Evolutionary conservation across 2,797 vertebrate genomes (phyloP).

Genomic region (Semaprochilodus insignis): DNA sequence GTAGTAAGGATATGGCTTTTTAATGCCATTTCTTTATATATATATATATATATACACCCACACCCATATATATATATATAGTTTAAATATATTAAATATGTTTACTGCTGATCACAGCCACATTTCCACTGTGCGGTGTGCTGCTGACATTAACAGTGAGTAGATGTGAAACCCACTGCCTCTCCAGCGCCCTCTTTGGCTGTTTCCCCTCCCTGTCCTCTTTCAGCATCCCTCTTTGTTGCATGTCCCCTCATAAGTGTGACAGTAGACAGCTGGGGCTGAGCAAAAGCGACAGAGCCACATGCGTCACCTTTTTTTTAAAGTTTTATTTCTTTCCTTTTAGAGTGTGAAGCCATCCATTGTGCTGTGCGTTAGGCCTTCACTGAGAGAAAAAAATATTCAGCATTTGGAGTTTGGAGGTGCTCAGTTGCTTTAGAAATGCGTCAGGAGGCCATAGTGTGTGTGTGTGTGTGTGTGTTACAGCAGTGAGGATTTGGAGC

Average conservation of each 20-base stretch:
- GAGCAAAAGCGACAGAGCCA: neutral
- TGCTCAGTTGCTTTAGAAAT: no score
- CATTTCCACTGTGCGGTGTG: neutral
- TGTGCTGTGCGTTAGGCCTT: slow-evolving; percentile 6
- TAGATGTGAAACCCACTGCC: neutral
- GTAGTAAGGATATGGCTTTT: no score
- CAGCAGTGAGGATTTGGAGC: no score
- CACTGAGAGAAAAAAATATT: neutral
- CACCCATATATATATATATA: no score
- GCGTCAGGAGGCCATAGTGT: no score
- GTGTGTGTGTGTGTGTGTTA: no score
- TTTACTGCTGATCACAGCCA: neutral
- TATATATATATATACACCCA: no score
- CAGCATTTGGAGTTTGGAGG: neutral
- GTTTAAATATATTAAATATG: no score
- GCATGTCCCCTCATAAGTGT: neutral
- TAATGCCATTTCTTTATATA: no score
- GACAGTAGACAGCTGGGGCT: neutral
- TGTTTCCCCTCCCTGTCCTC: slow-evolving; percentile 24
- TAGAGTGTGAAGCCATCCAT: neutral
- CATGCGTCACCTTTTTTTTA: neutral
- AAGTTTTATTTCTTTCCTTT: neutral
- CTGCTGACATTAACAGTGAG: slow-evolving; percentile 5
- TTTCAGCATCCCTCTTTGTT: slow-evolving; percentile 5
- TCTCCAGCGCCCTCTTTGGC: neutral